Evolutionary conservation across 2,888 invertebrate genomes (phyloP).

Genomic region (Petrophora chlorosata): DNA sequence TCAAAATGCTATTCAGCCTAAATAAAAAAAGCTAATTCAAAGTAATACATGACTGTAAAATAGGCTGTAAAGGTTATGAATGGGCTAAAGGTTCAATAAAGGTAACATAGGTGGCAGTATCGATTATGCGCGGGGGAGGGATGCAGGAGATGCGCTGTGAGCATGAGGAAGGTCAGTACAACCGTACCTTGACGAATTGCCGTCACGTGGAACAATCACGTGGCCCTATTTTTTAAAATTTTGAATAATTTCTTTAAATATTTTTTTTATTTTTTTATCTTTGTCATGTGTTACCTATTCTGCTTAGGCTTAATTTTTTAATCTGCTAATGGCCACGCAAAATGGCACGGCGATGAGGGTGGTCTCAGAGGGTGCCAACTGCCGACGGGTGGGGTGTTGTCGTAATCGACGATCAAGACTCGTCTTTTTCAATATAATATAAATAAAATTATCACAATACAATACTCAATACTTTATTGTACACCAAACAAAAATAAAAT

Average conservation of each 20-base stretch:
- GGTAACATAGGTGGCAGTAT: conserved; percentile 27
- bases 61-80: neutral
- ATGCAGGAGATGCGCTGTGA: conserved; percentile 57
- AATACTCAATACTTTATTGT: too few relatives aligned
- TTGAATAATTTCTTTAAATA: neutral
- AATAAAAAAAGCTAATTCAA: too few relatives aligned
- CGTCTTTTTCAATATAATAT: too few relatives aligned
- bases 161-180: conserved; percentile 65
- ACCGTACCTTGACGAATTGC: conserved; percentile 33
- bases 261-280: neutral
- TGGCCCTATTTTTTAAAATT: conserved; percentile 9
- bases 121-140: conserved; percentile 34
- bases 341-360: neutral
- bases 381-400: neutral
- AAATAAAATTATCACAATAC: too few relatives aligned
- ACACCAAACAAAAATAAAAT: too few relatives aligned
- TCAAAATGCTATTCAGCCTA: too few relatives aligned
- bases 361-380: neutral
- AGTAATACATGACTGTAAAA: too few relatives aligned
- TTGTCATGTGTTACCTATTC: too few relatives aligned
- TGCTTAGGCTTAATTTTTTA: neutral
- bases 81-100: conserved; percentile 14
- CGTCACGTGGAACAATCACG: conserved; percentile 25
- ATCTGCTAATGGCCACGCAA: neutral
- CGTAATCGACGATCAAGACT: too few relatives aligned